Percentiles rank a stretch among this genome's conserved stretches.
phyloP scores from a whole-genome alignment of 2,797 vertebrate species.

The Distichodus sexfasciatus region DNA sequence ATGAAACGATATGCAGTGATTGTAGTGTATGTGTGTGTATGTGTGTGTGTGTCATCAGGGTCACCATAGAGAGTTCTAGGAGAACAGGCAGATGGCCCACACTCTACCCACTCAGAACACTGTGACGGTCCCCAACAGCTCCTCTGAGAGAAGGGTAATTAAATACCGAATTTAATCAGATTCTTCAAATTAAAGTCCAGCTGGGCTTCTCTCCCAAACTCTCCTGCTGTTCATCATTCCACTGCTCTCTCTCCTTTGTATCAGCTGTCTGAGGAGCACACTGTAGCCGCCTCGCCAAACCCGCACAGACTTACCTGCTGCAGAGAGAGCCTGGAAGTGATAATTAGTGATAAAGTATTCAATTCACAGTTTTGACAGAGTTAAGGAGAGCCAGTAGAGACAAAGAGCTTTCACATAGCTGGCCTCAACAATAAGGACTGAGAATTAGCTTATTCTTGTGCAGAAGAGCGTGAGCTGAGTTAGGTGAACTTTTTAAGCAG shows the following conservation, averaged over 20 bases:
- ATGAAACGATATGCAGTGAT: background rate
- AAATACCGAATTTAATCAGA: conserved; percentile 85
- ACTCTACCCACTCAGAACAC: conserved; percentile 77
- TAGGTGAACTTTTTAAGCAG: background rate
- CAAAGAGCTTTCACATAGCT: conserved; percentile 62
- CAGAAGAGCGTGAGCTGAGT: background rate
- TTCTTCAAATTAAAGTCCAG: conserved; percentile 85
- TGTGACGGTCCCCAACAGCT: conserved; percentile 79
- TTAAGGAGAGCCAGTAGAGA: conserved; percentile 68
- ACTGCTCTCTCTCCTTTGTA: conserved; percentile 57
- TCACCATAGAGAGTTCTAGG: conserved; percentile 54
- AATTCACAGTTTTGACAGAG: conserved; percentile 74
- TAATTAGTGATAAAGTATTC: conserved; percentile 77
- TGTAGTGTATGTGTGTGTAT: conserved; percentile 3
- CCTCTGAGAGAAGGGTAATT: conserved; percentile 80
- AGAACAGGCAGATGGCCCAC: conserved; percentile 80
- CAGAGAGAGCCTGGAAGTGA: conserved; percentile 66
- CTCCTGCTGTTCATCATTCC: conserved; percentile 69
- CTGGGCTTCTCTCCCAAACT: conserved; percentile 75
- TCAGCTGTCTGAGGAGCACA: conserved; percentile 62
- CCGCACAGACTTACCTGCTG: conserved; percentile 61
- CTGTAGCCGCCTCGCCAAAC: conserved; percentile 68
- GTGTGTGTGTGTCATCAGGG: conserved; percentile 37
- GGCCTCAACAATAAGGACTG: conserved; percentile 66
- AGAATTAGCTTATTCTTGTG: background rate